phyloP scores from a whole-genome alignment of 2,888 invertebrate species.

The Eilema sororculum region DNA sequence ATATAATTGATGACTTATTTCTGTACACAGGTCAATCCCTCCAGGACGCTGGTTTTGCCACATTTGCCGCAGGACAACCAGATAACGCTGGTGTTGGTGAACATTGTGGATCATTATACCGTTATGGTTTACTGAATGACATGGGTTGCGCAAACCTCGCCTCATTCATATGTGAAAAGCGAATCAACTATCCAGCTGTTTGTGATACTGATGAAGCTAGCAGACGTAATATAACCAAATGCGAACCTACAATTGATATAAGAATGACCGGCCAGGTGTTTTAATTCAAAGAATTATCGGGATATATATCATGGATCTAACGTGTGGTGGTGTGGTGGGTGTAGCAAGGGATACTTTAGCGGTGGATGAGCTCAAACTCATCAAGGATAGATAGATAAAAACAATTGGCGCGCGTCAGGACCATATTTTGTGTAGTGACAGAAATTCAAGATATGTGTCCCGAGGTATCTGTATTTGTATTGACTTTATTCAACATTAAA shows the following conservation, averaged over 20 bases:
- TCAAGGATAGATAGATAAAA: too few relatives aligned
- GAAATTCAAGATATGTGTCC: too few relatives aligned
- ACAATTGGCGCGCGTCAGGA: too few relatives aligned
- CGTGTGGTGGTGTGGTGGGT: too few relatives aligned
- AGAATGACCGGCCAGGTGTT: neutral
- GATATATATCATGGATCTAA: too few relatives aligned
- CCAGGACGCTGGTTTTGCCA: slow-evolving; percentile 56
- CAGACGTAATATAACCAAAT: neutral
- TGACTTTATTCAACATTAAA: neutral
- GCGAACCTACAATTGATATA: neutral
- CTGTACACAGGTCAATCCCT: slow-evolving; percentile 55
- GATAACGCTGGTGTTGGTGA: slow-evolving; percentile 44
- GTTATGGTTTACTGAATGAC: slow-evolving; percentile 9
- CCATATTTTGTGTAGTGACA: too few relatives aligned
- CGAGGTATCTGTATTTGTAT: neutral
- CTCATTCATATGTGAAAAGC: slow-evolving; percentile 25
- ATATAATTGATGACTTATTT: too few relatives aligned
- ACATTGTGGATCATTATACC: slow-evolving; percentile 16
- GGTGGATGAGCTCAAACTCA: too few relatives aligned
- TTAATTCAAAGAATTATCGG: neutral
- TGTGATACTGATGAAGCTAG: slow-evolving; percentile 10
- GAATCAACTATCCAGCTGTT: slow-evolving; percentile 15
- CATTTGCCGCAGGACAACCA: slow-evolving; percentile 56
- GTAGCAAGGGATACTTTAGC: too few relatives aligned
- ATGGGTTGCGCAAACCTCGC: neutral